Conservation (phyloP, 2,113 vertebrate species). For the Syngnathoides biaculeatus region DNA sequence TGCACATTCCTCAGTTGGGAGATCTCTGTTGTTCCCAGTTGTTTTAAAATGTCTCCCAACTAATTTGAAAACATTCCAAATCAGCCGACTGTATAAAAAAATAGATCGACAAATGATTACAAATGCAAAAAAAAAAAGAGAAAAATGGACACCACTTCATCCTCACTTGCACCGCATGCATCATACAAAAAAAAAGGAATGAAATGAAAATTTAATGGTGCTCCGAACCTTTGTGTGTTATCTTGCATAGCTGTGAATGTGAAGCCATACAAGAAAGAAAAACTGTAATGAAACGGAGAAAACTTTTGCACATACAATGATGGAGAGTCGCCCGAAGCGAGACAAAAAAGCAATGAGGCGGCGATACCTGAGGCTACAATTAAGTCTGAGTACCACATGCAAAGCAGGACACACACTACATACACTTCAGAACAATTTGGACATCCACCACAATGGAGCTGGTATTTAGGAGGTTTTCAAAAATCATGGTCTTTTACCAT, state of each 20-base stretch:
- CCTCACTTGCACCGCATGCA: neutral
- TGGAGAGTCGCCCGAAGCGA: conserved; percentile 22
- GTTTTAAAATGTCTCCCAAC: conserved; percentile 9
- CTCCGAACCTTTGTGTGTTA: conserved; percentile 35
- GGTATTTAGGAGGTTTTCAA: neutral
- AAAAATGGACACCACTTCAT: neutral
- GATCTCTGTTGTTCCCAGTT: neutral
- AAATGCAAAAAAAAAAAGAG: conserved; percentile 1
- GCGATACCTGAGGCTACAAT: conserved; percentile 6
- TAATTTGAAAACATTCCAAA: conserved; percentile 4
- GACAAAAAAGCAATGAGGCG: neutral
- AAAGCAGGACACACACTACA: conserved; percentile 5
- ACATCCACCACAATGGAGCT: neutral
- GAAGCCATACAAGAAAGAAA: conserved; percentile 44
- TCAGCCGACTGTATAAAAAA: conserved; percentile 10
- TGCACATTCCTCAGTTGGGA: conserved; percentile 38
- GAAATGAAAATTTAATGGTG: conserved; percentile 40
- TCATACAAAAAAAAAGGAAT: neutral
- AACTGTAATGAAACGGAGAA: conserved; percentile 1
- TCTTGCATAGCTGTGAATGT: conserved; percentile 58
- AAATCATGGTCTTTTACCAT: neutral
- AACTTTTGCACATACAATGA: conserved; percentile 6
- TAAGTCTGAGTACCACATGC: conserved; percentile 19
- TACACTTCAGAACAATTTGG: no score
- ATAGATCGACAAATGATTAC: neutral